These are phyloP conservation scores for Maniola hyperantus DNA, from an alignment of 2,888 invertebrate species.

Conservation along the genomic window DNA sequence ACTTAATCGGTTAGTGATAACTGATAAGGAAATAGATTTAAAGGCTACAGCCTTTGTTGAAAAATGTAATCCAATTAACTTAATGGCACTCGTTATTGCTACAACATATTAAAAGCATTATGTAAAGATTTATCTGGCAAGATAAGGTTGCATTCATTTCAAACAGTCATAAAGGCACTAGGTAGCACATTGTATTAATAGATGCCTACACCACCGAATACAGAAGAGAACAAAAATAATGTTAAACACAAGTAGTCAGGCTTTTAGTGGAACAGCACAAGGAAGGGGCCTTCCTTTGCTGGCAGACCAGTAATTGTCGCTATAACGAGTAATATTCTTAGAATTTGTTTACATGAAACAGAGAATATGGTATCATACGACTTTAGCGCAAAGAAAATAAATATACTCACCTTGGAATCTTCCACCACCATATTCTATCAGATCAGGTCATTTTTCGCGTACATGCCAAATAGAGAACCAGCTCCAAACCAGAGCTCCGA, in stretches of 20 bases:
- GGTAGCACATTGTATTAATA: background rate
- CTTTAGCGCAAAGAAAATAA: background rate
- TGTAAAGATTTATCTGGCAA: constrained; percentile 11
- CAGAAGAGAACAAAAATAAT: background rate
- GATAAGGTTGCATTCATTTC: background rate
- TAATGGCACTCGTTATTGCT: constrained; percentile 22
- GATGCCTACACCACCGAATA: background rate
- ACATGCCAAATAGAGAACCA: background rate
- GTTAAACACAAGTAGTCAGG: no score
- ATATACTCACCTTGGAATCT: background rate
- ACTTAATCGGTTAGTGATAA: constrained; percentile 27
- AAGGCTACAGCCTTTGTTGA: constrained; percentile 27
- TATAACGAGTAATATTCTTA: no score
- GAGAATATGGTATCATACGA: background rate
- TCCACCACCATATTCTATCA: background rate
- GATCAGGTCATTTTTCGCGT: background rate
- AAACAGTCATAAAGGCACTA: background rate
- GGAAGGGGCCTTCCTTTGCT: no score
- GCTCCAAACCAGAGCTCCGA: background rate
- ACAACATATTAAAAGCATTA: constrained; percentile 22
- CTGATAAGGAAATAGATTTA: constrained; percentile 29
- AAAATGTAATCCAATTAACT: constrained; percentile 32
- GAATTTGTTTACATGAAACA: background rate
- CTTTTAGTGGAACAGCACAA: no score
- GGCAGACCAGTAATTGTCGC: no score